Percentiles rank a stretch among this genome's conserved stretches.
phyloP scores from a whole-genome alignment of 2,113 vertebrate species.

The Spilogale gracilis region DNA sequence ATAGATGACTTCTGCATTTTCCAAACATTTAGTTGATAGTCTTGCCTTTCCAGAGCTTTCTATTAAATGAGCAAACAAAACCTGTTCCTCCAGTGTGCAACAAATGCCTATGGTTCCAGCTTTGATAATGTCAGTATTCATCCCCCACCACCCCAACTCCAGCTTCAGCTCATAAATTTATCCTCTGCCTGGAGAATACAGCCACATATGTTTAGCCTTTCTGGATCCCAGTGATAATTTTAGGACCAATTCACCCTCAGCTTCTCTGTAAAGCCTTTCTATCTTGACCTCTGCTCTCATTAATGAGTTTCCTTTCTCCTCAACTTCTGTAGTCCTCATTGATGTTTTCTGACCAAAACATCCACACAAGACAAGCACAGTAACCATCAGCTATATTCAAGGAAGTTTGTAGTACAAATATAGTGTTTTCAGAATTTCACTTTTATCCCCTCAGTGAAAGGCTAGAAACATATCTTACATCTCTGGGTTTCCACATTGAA shows the following conservation, averaged over 20 bases:
- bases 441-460: not conserved
- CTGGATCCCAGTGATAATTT: not conserved
- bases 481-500: not conserved
- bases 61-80: not conserved
- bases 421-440: not conserved
- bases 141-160: not conserved
- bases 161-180: not conserved
- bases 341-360: not conserved
- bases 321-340: not conserved
- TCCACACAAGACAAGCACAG: not conserved
- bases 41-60: not conserved
- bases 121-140: not conserved
- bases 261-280: not conserved
- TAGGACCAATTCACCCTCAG: not conserved
- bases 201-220: not conserved
- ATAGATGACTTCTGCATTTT: slow-evolving; percentile 3
- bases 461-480: not conserved
- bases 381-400: not conserved
- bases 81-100: not conserved
- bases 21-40: not conserved
- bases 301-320: not conserved
- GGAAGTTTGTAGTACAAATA: not conserved
- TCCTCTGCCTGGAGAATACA: not conserved
- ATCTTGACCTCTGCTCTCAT: not conserved
- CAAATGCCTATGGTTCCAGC: not conserved